Evolutionary conservation across 2,797 vertebrate genomes (phyloP).

Genomic region (Astyanax mexicanus): DNA sequence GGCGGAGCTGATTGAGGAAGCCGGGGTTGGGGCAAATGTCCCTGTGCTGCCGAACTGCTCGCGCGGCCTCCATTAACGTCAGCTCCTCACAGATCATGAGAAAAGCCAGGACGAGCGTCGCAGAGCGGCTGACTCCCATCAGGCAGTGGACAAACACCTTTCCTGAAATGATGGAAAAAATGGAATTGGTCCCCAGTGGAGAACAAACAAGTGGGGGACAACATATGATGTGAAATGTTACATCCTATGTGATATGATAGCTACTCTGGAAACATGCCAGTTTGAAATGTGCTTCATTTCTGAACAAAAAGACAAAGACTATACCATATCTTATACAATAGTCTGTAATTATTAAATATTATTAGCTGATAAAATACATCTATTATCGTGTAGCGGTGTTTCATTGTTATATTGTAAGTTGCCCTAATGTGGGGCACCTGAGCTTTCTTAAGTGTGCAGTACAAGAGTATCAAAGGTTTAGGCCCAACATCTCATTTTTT

Average conservation of each 20-base stretch:
- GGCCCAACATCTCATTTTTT: too few relatives aligned
- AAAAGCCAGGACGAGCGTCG: slow-evolving; percentile 88
- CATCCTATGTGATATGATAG: background rate
- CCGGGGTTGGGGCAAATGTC: slow-evolving; percentile 89
- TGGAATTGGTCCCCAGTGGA: slow-evolving; percentile 1
- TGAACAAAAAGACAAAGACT: too few relatives aligned
- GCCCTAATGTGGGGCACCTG: too few relatives aligned
- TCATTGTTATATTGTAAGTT: too few relatives aligned
- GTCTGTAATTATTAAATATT: background rate
- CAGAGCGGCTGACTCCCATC: slow-evolving; percentile 92
- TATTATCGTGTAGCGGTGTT: too few relatives aligned
- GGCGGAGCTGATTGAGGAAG: slow-evolving; percentile 86
- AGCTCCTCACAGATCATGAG: slow-evolving; percentile 90
- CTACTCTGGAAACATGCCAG: too few relatives aligned
- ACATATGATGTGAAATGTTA: background rate
- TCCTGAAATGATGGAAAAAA: slow-evolving; percentile 73
- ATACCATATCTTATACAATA: too few relatives aligned
- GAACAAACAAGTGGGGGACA: background rate
- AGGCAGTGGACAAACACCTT: slow-evolving; percentile 91
- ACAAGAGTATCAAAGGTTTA: too few relatives aligned
- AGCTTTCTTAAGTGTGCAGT: too few relatives aligned
- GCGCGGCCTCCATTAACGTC: slow-evolving; percentile 83
- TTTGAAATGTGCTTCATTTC: background rate
- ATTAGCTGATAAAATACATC: too few relatives aligned
- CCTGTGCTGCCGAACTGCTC: slow-evolving; percentile 80